Base-by-base conservation (phyloP, 1,140 invertebrate genomes). In the Lepidurus packardi region DNA sequence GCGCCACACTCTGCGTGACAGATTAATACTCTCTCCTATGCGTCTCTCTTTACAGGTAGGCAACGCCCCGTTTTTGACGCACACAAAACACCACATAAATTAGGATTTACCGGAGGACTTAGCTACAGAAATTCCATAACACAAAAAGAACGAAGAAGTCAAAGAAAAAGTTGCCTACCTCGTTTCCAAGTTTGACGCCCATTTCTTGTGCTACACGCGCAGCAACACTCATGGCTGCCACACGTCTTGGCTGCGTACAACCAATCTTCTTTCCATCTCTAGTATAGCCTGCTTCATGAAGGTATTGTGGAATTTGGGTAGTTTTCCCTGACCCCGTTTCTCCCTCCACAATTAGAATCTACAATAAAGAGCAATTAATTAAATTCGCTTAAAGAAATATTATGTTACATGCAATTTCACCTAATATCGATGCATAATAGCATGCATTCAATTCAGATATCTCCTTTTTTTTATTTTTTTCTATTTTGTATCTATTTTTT, bases 311-410 rank as follows among this genome's bases (percentile, higher is more conserved):
- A 80, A 99, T 95, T 87, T 99, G 98, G 7, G 98, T 99, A 0
- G 98, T 99, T 89, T 99, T 99, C 7, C 98, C 97, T 21, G 94
- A 96, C 0, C 97, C 97, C 21, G 97, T 98, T 89, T 99, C 97
- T 74, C 98, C 98, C 87, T 98, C 97, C 80, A 99, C 95, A 81
- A 99, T 99, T 0, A 98, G 85, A 80, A 95, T 88, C 53, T 65
- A 65, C 1, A 65, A 34, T 2, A n/a, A 65, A n/a, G 21, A 65
- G 11, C 86, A 89, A 73, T 11, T 65, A 7, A 4, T 34, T 34
- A 34, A 4, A 34, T 34, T 34, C 34, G 3, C 34, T 34, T 34
- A 34, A 34, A 34, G 34, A 34, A 34, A 34, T 34, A 34, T 34
- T 34, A 0, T 34, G 34, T 34, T 34, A 34, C 34, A 34, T 4